phyloP scores from a whole-genome alignment of 2,797 vertebrate genomes.

The Odontamblyopus rebecca region DNA sequence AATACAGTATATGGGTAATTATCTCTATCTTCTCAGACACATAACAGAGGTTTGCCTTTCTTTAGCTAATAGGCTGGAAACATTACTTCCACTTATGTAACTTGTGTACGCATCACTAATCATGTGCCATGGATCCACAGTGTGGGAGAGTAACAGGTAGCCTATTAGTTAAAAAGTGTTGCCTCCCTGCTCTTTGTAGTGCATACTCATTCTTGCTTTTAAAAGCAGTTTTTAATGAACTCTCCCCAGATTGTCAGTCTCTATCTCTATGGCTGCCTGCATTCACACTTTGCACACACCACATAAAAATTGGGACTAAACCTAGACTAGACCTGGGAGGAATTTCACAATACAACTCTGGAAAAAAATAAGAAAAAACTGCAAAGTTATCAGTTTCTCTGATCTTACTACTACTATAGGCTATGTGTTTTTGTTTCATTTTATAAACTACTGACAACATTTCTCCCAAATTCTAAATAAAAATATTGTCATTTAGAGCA shows the following conservation, averaged over 20 bases:
- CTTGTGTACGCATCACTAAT: conserved; percentile 33
- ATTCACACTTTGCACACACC: neutral
- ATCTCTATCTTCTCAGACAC: conserved; percentile 24
- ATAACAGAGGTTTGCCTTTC: conserved; percentile 33
- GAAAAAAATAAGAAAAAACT: too few species aligned
- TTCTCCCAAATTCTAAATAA: too few species aligned
- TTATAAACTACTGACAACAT: too few species aligned
- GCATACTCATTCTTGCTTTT: conserved; percentile 40
- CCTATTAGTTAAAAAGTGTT: conserved; percentile 34
- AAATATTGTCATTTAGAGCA: too few species aligned
- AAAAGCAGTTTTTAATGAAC: conserved; percentile 53
- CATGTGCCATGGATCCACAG: conserved; percentile 15
- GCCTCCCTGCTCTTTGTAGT: conserved; percentile 23
- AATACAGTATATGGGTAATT: neutral
- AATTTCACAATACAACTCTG: too few species aligned
- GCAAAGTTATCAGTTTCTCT: too few species aligned
- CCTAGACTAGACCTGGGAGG: neutral
- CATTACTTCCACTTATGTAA: conserved; percentile 29
- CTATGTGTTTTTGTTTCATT: too few species aligned
- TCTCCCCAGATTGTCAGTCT: conserved; percentile 33
- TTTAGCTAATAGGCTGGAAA: conserved; percentile 39
- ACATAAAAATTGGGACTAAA: neutral
- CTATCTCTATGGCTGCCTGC: conserved; percentile 13
- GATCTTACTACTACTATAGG: too few species aligned
- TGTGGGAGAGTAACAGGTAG: conserved; percentile 28